Percentiles rank a stretch among this genome's conserved stretches.
These are phyloP conservation scores for Thamnaconus septentrionalis DNA, from an alignment of 2,113 vertebrate species.

Conservation along the genomic window DNA sequence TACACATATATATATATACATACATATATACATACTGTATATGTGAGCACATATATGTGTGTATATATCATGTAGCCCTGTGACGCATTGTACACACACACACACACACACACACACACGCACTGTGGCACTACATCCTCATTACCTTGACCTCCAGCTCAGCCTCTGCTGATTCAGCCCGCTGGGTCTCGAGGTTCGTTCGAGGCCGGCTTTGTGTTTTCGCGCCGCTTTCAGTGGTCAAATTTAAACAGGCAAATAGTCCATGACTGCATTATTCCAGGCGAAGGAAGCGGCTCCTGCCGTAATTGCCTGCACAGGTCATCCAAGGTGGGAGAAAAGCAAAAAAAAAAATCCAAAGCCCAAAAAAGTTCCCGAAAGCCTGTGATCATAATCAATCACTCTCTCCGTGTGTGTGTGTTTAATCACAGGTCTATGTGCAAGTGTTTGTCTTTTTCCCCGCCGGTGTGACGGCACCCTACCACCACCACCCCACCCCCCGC, in stretches of 20 bases:
- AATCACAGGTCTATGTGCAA: background rate
- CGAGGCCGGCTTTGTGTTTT: too few relatives aligned
- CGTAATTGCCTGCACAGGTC: too few relatives aligned
- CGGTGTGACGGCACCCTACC: conserved; percentile 17
- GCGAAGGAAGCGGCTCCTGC: too few relatives aligned
- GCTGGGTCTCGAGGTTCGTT: background rate
- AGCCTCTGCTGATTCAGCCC: conserved; percentile 33
- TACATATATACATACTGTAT: too few relatives aligned
- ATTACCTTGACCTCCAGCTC: conserved; percentile 19
- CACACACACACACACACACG: background rate
- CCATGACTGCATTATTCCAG: too few relatives aligned
- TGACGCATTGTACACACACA: conserved; percentile 17
- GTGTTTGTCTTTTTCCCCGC: conserved; percentile 8
- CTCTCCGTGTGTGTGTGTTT: conserved; percentile 1
- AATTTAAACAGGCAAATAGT: too few relatives aligned
- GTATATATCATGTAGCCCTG: conserved; percentile 8
- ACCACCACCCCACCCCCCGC: conserved; percentile 2
- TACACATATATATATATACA: too few relatives aligned
- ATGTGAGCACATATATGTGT: conserved; percentile 12
- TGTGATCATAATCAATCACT: background rate
- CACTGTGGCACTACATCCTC: conserved; percentile 2
- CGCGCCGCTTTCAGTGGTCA: too few relatives aligned
- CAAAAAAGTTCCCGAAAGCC: too few relatives aligned
- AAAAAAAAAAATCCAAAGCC: too few relatives aligned
- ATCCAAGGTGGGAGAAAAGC: too few relatives aligned